These are phyloP conservation scores for Tupaia tana DNA, from an alignment of 2,113 vertebrate genomes.

Conservation along the genomic window DNA sequence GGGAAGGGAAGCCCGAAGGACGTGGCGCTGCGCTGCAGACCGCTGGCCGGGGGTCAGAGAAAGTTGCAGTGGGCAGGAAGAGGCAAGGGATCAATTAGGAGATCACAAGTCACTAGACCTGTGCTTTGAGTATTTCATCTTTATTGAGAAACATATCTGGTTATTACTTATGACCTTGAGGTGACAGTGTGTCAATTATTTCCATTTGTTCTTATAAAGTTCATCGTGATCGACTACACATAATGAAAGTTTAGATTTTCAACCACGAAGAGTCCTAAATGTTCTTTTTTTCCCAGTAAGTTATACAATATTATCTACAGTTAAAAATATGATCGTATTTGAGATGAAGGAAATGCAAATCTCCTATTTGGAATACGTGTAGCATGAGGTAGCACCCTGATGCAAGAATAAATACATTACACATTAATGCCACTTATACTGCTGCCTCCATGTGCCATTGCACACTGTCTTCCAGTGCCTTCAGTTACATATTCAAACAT, in stretches of 20 bases:
- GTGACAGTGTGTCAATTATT: slow-evolving; percentile 47
- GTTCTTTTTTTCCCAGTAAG: not conserved
- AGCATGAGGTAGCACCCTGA: no score
- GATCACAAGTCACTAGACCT: slow-evolving; percentile 38
- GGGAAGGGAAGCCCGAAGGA: not conserved
- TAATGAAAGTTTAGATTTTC: not conserved
- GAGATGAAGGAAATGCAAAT: not conserved
- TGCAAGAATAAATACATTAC: not conserved
- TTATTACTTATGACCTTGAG: slow-evolving; percentile 62
- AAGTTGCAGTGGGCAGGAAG: not conserved
- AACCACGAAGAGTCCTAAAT: not conserved
- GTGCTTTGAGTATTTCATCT: slow-evolving; percentile 44
- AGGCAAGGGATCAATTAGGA: slow-evolving; percentile 10
- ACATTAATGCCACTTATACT: not conserved
- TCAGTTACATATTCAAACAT: not conserved
- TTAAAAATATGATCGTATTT: not conserved
- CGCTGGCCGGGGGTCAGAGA: slow-evolving; percentile 14
- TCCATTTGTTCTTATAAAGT: not conserved
- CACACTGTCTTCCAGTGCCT: not conserved
- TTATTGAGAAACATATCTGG: slow-evolving; percentile 30
- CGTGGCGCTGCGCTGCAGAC: not conserved
- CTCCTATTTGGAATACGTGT: not conserved
- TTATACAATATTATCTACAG: not conserved
- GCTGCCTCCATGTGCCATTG: not conserved
- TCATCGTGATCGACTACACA: not conserved